Conservation (phyloP, 2,888 invertebrate genomes). For the Fragum fragum region DNA sequence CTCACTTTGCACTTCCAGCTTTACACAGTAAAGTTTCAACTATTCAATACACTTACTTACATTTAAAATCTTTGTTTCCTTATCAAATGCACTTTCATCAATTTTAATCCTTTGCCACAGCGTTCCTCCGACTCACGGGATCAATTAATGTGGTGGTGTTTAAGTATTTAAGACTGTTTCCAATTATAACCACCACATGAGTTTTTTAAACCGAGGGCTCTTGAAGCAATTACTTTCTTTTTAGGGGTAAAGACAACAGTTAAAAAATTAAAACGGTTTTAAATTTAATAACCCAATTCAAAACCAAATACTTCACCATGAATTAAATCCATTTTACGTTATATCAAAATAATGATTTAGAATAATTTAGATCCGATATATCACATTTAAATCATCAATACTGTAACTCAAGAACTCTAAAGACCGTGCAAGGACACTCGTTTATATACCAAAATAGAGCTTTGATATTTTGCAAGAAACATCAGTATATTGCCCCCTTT, state of each 20-base stretch:
- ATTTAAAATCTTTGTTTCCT: neutral
- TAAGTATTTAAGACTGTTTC: neutral
- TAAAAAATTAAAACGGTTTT: too few relatives aligned
- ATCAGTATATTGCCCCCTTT: too few relatives aligned
- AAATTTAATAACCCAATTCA: neutral
- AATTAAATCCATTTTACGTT: neutral
- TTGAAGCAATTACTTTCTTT: neutral
- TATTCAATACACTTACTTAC: neutral
- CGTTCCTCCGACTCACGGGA: conserved; percentile 5
- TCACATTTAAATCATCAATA: neutral
- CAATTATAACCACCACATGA: neutral
- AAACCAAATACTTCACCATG: neutral
- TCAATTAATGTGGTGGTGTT: conserved; percentile 13
- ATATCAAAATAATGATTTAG: neutral
- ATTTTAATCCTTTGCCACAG: neutral
- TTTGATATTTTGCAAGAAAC: too few relatives aligned
- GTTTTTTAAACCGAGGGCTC: neutral
- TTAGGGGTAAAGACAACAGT: neutral
- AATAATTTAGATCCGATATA: too few relatives aligned
- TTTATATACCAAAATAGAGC: neutral
- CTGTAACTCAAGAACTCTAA: neutral
- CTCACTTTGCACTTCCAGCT: conserved; percentile 4
- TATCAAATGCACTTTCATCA: neutral
- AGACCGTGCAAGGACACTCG: neutral
- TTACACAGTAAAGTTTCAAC: conserved; percentile 9